Percentiles rank a stretch among this genome's conserved stretches.
phyloP scores from a whole-genome alignment of 1,140 invertebrate species.

The Gyrodactylus salaris region DNA sequence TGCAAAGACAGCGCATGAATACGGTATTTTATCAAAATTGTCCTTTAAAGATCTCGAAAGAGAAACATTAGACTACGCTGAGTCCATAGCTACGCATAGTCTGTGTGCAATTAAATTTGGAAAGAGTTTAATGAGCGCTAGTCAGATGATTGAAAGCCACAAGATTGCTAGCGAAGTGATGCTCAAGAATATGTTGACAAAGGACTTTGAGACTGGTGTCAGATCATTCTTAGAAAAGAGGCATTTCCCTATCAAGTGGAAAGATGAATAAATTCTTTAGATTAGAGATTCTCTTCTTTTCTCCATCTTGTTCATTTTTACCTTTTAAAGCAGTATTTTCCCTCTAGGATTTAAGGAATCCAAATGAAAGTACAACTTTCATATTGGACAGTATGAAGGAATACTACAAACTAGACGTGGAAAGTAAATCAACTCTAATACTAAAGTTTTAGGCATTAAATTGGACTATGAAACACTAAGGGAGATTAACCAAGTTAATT shows the following conservation, averaged over 20 bases:
- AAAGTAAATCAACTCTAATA: background rate
- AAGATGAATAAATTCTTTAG: background rate
- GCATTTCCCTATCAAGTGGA: background rate
- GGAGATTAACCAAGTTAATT: background rate
- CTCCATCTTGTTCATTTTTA: no score
- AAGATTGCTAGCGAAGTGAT: background rate
- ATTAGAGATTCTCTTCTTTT: no score
- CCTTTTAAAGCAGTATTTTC: no score
- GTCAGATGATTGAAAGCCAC: background rate
- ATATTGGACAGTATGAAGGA: background rate
- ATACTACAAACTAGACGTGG: background rate
- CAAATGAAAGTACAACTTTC: background rate
- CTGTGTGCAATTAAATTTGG: background rate
- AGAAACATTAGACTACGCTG: background rate
- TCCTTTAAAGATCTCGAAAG: background rate
- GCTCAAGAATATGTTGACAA: background rate
- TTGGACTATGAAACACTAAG: background rate
- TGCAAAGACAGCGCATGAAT: background rate
- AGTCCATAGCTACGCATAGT: background rate
- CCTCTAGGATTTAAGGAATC: no score
- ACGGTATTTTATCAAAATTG: background rate
- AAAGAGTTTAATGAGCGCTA: background rate
- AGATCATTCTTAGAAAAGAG: background rate
- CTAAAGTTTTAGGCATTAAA: background rate
- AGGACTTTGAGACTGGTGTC: background rate